Evolutionary conservation across 2,888 invertebrate species (phyloP).

Genomic region (Entomobrya proxima): DNA sequence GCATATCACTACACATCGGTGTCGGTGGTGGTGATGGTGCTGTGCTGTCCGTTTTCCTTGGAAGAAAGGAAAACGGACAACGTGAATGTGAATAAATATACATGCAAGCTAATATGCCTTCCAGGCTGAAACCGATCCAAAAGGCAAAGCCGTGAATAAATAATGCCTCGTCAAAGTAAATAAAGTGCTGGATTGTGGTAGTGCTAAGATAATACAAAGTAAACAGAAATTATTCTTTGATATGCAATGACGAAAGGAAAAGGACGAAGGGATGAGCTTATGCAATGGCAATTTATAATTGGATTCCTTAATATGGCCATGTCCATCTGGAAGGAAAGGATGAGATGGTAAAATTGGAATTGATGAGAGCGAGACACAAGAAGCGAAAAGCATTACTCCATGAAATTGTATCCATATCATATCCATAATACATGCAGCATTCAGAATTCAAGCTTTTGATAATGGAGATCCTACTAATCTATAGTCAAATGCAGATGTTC

Average conservation of each 20-base stretch:
- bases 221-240: background rate
- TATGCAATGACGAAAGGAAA: background rate
- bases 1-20: no score
- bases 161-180: slow-evolving; percentile 17
- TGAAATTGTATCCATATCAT: no score
- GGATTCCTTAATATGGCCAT: slow-evolving; percentile 58
- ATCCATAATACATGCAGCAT: no score
- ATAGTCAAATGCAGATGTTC: background rate
- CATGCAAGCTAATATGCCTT: slow-evolving; percentile 44
- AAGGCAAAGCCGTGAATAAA: background rate
- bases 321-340: slow-evolving; percentile 9
- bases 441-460: no score
- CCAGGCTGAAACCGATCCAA: slow-evolving; percentile 49
- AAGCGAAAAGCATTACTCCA: background rate
- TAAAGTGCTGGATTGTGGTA: background rate
- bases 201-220: background rate
- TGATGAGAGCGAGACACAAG: background rate
- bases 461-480: no score
- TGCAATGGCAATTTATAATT: slow-evolving; percentile 40
- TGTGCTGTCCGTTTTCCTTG: no score
- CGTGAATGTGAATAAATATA: background rate
- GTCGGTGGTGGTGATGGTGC: background rate
- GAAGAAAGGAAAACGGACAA: slow-evolving; percentile 23
- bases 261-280: background rate
- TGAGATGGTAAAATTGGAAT: slow-evolving; percentile 13